phyloP scores from a whole-genome alignment of 2,797 vertebrate genomes.

The Rhynchonycteris naso region DNA sequence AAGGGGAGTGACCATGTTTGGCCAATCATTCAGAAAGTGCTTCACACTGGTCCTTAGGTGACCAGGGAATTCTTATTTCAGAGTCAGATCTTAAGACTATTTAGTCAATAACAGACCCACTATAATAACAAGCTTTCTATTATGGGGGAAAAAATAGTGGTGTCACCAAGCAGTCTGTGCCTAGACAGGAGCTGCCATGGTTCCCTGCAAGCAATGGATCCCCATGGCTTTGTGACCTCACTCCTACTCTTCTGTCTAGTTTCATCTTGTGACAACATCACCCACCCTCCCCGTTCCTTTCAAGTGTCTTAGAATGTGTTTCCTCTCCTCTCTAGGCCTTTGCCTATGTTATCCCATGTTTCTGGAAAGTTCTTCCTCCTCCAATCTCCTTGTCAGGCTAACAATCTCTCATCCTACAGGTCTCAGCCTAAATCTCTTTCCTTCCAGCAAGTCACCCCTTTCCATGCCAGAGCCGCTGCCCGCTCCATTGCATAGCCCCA shows the following conservation, averaged over 20 bases:
- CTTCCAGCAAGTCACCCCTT: neutral
- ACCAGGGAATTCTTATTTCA: neutral
- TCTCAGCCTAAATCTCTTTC: neutral
- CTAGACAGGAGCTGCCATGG: neutral
- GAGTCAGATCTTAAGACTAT: neutral
- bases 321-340: neutral
- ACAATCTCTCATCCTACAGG: neutral
- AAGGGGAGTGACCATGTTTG: neutral
- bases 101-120: neutral
- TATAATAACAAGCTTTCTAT: neutral
- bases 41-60: too few species aligned
- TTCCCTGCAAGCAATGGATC: neutral
- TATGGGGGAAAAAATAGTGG: neutral
- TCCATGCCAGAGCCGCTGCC: neutral
- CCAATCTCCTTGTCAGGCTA: neutral
- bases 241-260: too few species aligned
- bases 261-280: accelerated
- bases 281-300: too few species aligned
- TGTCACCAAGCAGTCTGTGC: accelerated
- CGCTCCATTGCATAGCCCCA: neutral
- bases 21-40: neutral
- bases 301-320: neutral
- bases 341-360: neutral
- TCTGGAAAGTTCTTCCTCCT: neutral
- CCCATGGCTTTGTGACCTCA: neutral